Percentiles rank a stretch among this genome's conserved stretches.
Conservation (phyloP, 2,797 vertebrate genomes). For the Neoniphon sammara region DNA sequence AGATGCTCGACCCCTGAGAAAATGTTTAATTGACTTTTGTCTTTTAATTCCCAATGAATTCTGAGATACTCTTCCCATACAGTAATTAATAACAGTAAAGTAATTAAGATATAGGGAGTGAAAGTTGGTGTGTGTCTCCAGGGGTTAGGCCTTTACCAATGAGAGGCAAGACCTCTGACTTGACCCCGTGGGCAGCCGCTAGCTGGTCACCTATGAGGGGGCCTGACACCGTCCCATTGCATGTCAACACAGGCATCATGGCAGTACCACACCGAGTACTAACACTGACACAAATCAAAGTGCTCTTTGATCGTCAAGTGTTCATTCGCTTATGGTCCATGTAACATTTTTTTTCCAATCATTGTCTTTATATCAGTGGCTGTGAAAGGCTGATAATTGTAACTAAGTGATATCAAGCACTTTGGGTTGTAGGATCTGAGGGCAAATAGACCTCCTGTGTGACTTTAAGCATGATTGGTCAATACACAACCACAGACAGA, state of each 20-base stretch:
- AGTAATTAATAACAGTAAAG: no score
- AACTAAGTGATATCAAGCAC: neutral
- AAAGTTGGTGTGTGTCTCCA: slow-evolving; percentile 52
- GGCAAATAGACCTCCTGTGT: neutral
- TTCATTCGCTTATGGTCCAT: neutral
- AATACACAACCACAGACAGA: neutral
- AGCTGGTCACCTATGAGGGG: slow-evolving; percentile 39
- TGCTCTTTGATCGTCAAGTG: slow-evolving; percentile 32
- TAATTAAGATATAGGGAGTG: slow-evolving; percentile 68
- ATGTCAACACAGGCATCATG: slow-evolving; percentile 18
- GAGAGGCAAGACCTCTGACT: slow-evolving; percentile 47
- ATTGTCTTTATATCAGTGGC: neutral
- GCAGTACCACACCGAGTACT: neutral
- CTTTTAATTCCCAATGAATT: slow-evolving; percentile 58
- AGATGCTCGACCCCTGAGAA: slow-evolving; percentile 41
- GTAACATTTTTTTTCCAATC: neutral
- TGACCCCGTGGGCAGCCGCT: slow-evolving; percentile 38
- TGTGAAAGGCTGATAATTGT: neutral
- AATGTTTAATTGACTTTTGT: slow-evolving; percentile 63
- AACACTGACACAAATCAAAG: slow-evolving; percentile 22
- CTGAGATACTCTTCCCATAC: slow-evolving; percentile 58
- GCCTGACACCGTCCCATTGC: slow-evolving; percentile 23
- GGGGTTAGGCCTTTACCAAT: slow-evolving; percentile 40
- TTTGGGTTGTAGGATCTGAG: neutral
- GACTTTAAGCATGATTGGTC: slow-evolving; percentile 9